Evolutionary conservation across 2,797 vertebrate species (phyloP), one percentile per base, ranked within the genome.

Genomic region (Xiphophorus birchmanni): DNA sequence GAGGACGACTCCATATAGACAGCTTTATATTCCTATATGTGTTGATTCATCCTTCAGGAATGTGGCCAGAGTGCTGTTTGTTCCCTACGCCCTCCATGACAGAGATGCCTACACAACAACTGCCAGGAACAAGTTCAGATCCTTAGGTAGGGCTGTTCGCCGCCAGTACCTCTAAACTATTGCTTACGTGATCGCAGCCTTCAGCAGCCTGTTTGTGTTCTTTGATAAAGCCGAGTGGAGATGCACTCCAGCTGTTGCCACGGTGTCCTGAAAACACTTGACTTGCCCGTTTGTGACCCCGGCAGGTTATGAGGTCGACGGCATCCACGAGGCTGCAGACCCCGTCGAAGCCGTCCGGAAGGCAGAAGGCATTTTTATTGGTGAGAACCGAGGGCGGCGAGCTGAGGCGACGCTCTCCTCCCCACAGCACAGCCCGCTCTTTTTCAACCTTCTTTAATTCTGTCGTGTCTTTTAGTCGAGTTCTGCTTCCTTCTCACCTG

Each of bases 361-460:
- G 85, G 96, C 96, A 0, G 94, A 97, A 89, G 97, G 91, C 26
- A 97, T 98, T 82, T 98, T 97, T 77, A 96, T 97, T 2, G 97
- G 97, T 97, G 91, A 94, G 86, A 26, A 48, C 37, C 0, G 12
- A 21, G 42, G 17, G 2, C 44, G 10, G 9, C 5, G 52, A 45
- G 74, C 60, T 21, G 35, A 50, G 40, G 15, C 2, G 77, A 32
- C 4, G 4, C 5, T 67, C 9, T 9, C 37, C 23, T 37, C 13
- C 13, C 11, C 6, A 15, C 56, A 15, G 56, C 56, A 32, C 26
- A 32, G 15, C 13, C 0, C 5, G 15, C 13, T 54, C 37, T 44
- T 37, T 21, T 4, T 23, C 18, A 35, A 23, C 0, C 9, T 40
- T 56, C 9, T 13, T 71, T 29, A 10, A 10, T 17, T 35, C 58